Conservation (phyloP, 2,888 invertebrate species). For the Elysia crispata region DNA sequence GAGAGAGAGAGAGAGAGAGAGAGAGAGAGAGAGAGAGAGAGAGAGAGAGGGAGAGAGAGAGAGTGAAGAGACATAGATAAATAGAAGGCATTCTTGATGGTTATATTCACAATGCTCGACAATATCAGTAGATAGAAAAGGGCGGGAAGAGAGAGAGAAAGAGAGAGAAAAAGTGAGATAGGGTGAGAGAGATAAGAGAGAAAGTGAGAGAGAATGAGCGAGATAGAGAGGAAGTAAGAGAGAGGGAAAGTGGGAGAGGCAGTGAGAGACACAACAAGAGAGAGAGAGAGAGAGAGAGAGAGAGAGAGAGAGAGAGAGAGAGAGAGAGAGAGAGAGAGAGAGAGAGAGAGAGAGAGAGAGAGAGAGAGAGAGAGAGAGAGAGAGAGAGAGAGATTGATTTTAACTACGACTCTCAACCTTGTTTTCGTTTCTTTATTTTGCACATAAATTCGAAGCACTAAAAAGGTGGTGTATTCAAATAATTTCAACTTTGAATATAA, state of each 20-base stretch:
- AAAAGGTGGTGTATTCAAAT: too few species aligned
- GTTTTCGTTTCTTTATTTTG: too few species aligned
- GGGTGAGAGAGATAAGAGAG: not conserved
- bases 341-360: not conserved
- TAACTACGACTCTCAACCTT: too few species aligned
- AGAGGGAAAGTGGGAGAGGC: slow-evolving; percentile 2
- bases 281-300: not conserved
- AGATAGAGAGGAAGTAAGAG: slow-evolving; percentile 13
- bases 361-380: slow-evolving; percentile 1
- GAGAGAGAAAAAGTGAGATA: slow-evolving; percentile 11
- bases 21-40: slow-evolving; percentile 28
- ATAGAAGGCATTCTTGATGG: not conserved
- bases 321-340: not conserved
- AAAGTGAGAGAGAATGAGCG: not conserved
- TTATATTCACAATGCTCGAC: not conserved
- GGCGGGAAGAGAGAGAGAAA: not conserved
- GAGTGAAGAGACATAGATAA: too few species aligned
- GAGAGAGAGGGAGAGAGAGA: slow-evolving; percentile 1
- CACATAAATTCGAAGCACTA: too few species aligned
- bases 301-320: not conserved
- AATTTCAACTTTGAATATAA: too few species aligned
- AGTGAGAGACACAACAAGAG: too few species aligned
- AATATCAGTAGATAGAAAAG: not conserved
- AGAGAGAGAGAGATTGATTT: slow-evolving; percentile 13
- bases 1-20: slow-evolving; percentile 23